These are phyloP conservation scores for Molossus molossus DNA, from an alignment of 2,797 vertebrate species.

Conservation along the genomic window DNA sequence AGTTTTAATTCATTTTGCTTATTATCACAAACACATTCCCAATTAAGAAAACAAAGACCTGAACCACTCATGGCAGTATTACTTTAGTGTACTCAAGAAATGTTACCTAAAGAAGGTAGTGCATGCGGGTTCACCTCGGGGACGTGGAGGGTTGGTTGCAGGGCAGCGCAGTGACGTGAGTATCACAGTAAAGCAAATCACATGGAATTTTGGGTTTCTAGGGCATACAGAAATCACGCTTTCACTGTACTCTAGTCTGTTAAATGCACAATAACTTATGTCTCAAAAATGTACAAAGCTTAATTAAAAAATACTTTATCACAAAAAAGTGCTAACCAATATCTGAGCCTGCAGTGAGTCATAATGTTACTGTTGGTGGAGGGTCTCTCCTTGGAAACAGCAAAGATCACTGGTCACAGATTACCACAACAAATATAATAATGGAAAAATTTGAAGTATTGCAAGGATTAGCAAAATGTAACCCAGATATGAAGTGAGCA, in stretches of 20 bases:
- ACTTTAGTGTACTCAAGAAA: constrained; percentile 73
- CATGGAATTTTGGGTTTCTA: not conserved
- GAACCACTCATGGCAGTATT: constrained; percentile 58
- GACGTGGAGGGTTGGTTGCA: not conserved
- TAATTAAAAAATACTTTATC: not conserved
- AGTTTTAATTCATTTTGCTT: constrained; percentile 41
- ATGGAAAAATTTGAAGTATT: not conserved
- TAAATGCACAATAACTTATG: not conserved
- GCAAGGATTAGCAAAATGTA: not conserved
- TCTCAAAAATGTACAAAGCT: not conserved
- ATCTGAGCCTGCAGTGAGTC: not conserved
- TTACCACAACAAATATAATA: not conserved
- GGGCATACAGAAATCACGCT: not conserved
- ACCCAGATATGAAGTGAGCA: not conserved
- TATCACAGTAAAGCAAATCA: not conserved
- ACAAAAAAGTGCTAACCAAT: not conserved
- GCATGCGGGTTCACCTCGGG: not conserved
- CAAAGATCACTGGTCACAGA: not conserved
- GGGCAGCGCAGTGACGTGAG: not conserved
- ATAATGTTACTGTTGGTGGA: not conserved
- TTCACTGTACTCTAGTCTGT: not conserved
- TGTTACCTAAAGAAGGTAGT: constrained; percentile 62
- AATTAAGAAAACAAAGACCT: constrained; percentile 24
- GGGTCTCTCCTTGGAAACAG: not conserved
- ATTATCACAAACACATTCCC: constrained; percentile 18